Evolutionary conservation across 2,888 invertebrate species (phyloP).

Genomic region (Drosophila monieri): DNA sequence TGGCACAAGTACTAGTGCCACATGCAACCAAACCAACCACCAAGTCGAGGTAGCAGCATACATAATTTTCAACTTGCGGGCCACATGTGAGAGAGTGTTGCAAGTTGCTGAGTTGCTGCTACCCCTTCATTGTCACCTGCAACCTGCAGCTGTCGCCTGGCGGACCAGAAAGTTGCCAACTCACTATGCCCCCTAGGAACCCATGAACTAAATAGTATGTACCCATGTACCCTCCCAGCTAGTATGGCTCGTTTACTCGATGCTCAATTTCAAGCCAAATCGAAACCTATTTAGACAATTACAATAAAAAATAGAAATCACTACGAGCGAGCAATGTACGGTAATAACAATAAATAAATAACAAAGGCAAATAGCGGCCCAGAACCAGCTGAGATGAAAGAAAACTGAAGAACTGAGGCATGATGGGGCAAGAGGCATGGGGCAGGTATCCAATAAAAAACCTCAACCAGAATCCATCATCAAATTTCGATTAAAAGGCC

Average conservation of each 20-base stretch:
- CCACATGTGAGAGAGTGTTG: slow-evolving; percentile 19
- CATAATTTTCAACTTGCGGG: slow-evolving; percentile 35
- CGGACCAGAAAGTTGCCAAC: slow-evolving; percentile 44
- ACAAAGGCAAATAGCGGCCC: slow-evolving; percentile 73
- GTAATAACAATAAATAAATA: slow-evolving; percentile 78
- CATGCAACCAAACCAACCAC: slow-evolving; percentile 18
- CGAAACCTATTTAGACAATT: slow-evolving; percentile 66
- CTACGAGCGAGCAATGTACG: slow-evolving; percentile 59
- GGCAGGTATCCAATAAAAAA: slow-evolving; percentile 19
- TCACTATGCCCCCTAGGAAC: slow-evolving; percentile 33
- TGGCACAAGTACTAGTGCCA: slow-evolving; percentile 19
- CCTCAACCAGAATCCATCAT: slow-evolving; percentile 67
- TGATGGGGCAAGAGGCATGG: slow-evolving; percentile 9
- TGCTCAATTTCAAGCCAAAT: slow-evolving; percentile 68
- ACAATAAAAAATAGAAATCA: slow-evolving; percentile 40
- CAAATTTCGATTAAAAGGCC: slow-evolving; percentile 79
- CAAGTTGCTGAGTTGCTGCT: slow-evolving; percentile 5
- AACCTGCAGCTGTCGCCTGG: slow-evolving; percentile 42
- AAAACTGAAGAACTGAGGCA: slow-evolving; percentile 5
- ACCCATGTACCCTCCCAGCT: not conserved
- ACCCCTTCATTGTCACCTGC: slow-evolving; percentile 49
- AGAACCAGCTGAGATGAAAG: slow-evolving; percentile 21
- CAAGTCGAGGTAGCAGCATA: slow-evolving; percentile 2
- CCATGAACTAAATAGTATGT: not conserved
- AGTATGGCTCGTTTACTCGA: not conserved